Evolutionary conservation across 1,140 invertebrate species (phyloP), one percentile per base, ranked within the genome.

Genomic region (Drosophila santomea): DNA sequence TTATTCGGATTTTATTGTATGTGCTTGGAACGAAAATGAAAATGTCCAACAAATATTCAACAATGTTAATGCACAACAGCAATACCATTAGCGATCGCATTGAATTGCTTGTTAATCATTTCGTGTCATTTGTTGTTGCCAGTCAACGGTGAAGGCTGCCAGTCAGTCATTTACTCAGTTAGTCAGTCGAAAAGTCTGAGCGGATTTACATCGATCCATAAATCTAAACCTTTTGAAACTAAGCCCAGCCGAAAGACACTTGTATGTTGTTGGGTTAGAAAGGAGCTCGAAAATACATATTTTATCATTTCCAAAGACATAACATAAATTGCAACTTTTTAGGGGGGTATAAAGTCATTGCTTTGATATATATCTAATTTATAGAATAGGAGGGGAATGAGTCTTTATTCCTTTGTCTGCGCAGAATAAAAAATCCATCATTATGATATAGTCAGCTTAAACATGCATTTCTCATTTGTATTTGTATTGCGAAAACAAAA

Each of bases 1-100:
- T 80, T 74, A 80, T 77, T 60, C 71, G 56, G 52, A 67, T 80
- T 86, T 85, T 74, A 72, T 69, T 52, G 36, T 38, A 6, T 17
- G 15, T 25, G 28, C 35, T 36, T 14, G 38, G 8, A 39, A 39
- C 14, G 28, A 20, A 52, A 64, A 74, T 51, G 72, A 75, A 75
- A 75, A 75, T 75, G 72, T 75, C 51, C 54, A 75, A 75, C 72
- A 32, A 64, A 75, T 59, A 75, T 67, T 36, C 23, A 41, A 75
- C 73, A 74, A 73, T 73, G 57, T 71, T 57, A 59, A 47, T 63
- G 45, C 51, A 35, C 48, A 55, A 56, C 36, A 43, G 61, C 59
- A 62, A 51, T 55, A 55, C 62, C 57, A 74, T 64, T 50, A 75
- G 52, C 72, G 57, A 58, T 45, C 63, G 32, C 73, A 64, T 74